A percentile compares a stretch with the other conserved stretches of the same genome.
phyloP scores from a whole-genome alignment of 2,113 vertebrate genomes.

The Felis chaus region DNA sequence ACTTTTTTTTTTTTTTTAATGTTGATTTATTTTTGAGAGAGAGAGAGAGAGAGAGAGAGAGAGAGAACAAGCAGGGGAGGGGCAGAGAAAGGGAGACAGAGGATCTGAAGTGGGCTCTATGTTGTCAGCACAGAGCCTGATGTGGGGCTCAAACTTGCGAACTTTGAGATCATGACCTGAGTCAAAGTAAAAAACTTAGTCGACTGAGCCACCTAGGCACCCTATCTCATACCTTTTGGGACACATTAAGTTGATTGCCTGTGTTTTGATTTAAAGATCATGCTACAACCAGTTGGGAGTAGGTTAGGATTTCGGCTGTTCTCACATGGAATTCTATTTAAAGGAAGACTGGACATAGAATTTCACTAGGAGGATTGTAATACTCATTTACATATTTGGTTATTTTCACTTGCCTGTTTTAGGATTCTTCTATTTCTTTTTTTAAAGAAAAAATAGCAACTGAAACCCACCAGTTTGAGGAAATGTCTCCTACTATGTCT shows the following conservation, averaged over 20 bases:
- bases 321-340: not conserved
- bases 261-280: constrained; percentile 35
- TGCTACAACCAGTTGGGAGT: not conserved
- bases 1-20: too few relatives aligned
- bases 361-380: not conserved
- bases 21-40: too few relatives aligned
- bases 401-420: not conserved
- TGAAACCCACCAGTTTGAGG: not conserved
- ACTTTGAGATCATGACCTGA: too few relatives aligned
- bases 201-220: too few relatives aligned
- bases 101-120: too few relatives aligned
- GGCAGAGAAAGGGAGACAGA: too few relatives aligned
- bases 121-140: too few relatives aligned
- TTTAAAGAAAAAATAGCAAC: not conserved
- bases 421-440: not conserved
- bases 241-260: constrained; percentile 18
- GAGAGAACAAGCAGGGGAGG: too few relatives aligned
- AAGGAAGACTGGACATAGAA: not conserved
- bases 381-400: not conserved
- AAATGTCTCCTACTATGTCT: not conserved
- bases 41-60: too few relatives aligned
- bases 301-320: not conserved
- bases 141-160: too few relatives aligned
- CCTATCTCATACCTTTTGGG: not conserved
- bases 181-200: too few relatives aligned